Evolutionary conservation across 2,113 vertebrate genomes (phyloP).

Genomic region (Esox niger): DNA sequence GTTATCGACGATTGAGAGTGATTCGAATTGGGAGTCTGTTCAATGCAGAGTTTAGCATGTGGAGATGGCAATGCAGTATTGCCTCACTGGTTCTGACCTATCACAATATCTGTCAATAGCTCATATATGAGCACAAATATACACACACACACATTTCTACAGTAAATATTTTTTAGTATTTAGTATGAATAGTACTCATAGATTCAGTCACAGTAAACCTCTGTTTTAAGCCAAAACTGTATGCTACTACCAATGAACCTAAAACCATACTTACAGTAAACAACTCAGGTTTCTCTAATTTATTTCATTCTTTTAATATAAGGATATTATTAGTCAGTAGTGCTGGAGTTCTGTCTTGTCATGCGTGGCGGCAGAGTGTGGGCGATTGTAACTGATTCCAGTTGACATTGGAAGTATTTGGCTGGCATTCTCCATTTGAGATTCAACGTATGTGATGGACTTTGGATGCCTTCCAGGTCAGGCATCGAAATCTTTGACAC

Average conservation of each 20-base stretch:
- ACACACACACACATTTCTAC: no score
- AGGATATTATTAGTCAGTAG: not conserved
- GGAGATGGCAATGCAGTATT: conserved; percentile 9
- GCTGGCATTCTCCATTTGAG: not conserved
- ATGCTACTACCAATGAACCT: no score
- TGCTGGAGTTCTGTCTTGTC: not conserved
- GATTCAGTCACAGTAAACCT: no score
- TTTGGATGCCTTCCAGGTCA: not conserved
- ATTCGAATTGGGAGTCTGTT: conserved; percentile 32
- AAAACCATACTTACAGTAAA: no score
- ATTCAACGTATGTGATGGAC: not conserved
- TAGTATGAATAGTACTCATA: no score
- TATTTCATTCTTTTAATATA: no score
- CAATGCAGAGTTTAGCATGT: conserved; percentile 4
- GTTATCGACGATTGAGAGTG: conserved; percentile 29
- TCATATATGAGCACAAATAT: no score
- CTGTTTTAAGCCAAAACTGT: no score
- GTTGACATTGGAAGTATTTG: not conserved
- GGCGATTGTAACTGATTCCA: not conserved
- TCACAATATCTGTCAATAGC: conserved; percentile 11
- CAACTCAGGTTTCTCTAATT: no score
- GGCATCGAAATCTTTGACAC: not conserved
- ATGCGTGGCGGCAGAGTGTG: not conserved
- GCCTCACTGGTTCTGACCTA: conserved; percentile 16
- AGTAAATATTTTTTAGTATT: no score